These are phyloP conservation scores for Corynorhinus townsendii DNA, from an alignment of 2,113 vertebrate species.

Conservation along the genomic window DNA sequence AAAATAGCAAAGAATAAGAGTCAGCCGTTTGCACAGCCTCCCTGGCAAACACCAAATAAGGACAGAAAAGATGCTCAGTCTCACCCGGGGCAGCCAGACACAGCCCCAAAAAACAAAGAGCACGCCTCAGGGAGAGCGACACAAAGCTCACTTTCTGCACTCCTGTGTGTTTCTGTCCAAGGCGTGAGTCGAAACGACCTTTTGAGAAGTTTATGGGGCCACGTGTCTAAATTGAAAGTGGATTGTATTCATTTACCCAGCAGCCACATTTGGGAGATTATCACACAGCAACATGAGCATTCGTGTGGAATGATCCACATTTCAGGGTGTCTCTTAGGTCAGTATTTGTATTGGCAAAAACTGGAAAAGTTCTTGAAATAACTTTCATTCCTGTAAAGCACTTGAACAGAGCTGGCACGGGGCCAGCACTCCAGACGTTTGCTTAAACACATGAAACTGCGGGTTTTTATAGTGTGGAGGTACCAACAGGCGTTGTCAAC, in stretches of 20 bases:
- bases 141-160: accelerated
- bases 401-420: not conserved
- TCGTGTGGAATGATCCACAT: accelerated
- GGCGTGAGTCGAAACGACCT: accelerated
- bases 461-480: too few species aligned
- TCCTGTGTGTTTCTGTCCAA: not conserved
- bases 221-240: not conserved
- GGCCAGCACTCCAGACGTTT: not conserved
- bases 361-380: not conserved
- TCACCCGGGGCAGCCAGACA: accelerated
- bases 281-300: accelerated
- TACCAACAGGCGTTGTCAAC: not conserved
- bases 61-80: accelerated
- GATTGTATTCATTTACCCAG: not conserved
- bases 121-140: not conserved
- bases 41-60: too few species aligned
- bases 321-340: too few species aligned
- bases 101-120: not conserved
- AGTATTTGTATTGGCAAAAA: too few species aligned
- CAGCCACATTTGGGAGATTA: too few species aligned
- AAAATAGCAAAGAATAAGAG: accelerated
- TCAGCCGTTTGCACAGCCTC: accelerated
- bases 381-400: not conserved
- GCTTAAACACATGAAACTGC: accelerated
- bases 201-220: not conserved